Percentiles rank a stretch among this genome's conserved stretches.
Conservation (phyloP, 2,888 invertebrate genomes). For the Drosophila anomelani region DNA sequence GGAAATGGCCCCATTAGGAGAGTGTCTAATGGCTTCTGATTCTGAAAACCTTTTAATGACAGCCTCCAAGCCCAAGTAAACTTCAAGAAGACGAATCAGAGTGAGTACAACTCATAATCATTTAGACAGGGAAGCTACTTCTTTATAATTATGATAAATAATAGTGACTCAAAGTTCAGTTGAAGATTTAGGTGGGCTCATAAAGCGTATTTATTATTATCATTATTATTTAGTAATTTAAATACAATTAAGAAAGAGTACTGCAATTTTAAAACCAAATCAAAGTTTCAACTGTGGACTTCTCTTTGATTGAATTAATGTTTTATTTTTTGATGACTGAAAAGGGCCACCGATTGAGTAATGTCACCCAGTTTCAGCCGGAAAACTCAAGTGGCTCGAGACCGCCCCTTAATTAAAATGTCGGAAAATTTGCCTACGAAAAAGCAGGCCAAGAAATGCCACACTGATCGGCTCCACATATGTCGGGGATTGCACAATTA, state of each 20-base stretch:
- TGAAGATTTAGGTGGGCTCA: neutral
- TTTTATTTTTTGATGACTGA: neutral
- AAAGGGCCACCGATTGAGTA: neutral
- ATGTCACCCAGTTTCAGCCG: neutral
- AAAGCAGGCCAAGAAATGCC: constrained; percentile 42
- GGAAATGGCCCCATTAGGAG: constrained; percentile 26
- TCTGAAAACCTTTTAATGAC: constrained; percentile 8
- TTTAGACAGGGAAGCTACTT: neutral
- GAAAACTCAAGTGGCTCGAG: constrained; percentile 4
- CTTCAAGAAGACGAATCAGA: neutral
- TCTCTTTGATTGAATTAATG: neutral
- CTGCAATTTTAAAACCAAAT: neutral
- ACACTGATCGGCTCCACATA: constrained; percentile 33
- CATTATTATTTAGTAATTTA: neutral
- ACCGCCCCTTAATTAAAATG: constrained; percentile 23
- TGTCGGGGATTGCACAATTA: constrained; percentile 17
- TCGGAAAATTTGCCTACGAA: constrained; percentile 50
- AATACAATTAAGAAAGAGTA: no score
- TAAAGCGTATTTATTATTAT: neutral
- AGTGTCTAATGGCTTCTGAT: constrained; percentile 26
- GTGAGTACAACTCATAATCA: constrained; percentile 3
- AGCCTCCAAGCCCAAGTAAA: neutral
- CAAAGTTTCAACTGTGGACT: no score
- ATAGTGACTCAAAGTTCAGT: neutral
- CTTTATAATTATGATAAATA: neutral